Conservation (phyloP, 2,888 invertebrate genomes). For the Sminthurides aquaticus region DNA sequence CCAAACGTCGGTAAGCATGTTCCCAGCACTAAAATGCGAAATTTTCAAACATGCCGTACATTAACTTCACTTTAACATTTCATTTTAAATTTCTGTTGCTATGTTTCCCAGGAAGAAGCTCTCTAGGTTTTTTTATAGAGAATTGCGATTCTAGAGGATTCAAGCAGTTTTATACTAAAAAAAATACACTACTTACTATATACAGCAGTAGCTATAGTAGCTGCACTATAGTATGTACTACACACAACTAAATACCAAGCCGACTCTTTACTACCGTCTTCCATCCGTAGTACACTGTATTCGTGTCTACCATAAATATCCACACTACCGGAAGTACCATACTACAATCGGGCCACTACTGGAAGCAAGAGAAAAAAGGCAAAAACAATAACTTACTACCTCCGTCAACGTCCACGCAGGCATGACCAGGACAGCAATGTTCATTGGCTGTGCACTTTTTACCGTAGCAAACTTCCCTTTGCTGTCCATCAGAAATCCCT, state of each 20-base stretch:
- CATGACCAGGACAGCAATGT: slow-evolving; percentile 72
- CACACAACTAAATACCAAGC: too few relatives aligned
- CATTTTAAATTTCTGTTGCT: not conserved
- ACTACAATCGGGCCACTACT: not conserved
- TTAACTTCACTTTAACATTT: not conserved
- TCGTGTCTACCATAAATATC: too few relatives aligned
- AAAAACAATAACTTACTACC: slow-evolving; percentile 49
- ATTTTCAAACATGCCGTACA: slow-evolving; percentile 25
- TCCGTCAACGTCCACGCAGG: slow-evolving; percentile 63
- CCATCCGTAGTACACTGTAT: too few relatives aligned
- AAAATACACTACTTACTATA: too few relatives aligned
- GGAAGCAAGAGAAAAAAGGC: not conserved
- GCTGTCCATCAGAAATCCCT: slow-evolving; percentile 49
- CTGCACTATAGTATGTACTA: too few relatives aligned
- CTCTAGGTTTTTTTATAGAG: too few relatives aligned
- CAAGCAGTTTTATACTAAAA: too few relatives aligned
- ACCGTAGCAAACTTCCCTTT: slow-evolving; percentile 66
- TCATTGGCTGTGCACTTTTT: slow-evolving; percentile 64
- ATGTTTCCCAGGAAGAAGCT: too few relatives aligned
- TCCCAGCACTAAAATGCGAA: slow-evolving; percentile 57
- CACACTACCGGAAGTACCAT: not conserved
- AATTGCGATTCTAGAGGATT: too few relatives aligned
- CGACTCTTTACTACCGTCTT: too few relatives aligned
- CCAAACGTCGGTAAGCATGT: slow-evolving; percentile 64
- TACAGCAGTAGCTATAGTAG: too few relatives aligned